Conservation (phyloP, 2,113 vertebrate genomes). For the Varanus komodoensis region DNA sequence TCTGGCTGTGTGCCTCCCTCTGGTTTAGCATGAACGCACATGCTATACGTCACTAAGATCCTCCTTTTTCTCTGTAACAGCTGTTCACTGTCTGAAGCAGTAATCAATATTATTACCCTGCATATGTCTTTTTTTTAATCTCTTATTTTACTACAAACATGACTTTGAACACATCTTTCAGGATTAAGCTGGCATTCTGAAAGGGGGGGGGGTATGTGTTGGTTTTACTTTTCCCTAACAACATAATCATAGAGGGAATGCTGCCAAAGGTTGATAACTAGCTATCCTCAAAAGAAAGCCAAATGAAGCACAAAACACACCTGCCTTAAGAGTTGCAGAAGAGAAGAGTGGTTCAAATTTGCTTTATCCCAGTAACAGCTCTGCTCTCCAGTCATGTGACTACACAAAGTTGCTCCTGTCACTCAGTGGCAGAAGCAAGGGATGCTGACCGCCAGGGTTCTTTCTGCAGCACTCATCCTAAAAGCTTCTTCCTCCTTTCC, state of each 20-base stretch:
- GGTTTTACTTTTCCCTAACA: slow-evolving; percentile 31
- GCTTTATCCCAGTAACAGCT: background rate
- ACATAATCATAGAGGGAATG: background rate
- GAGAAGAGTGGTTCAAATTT: background rate
- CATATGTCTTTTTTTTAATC: background rate
- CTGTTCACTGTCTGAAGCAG: slow-evolving; percentile 5
- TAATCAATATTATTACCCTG: background rate
- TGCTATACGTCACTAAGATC: background rate
- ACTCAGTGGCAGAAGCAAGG: background rate
- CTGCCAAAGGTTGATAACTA: slow-evolving; percentile 30
- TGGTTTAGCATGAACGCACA: background rate
- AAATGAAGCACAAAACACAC: background rate
- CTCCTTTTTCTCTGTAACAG: background rate
- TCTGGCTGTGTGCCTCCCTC: background rate
- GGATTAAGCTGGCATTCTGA: slow-evolving; percentile 28
- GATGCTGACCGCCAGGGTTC: too few relatives aligned
- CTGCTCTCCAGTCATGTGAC: background rate
- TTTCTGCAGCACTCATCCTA: background rate
- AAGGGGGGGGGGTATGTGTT: background rate
- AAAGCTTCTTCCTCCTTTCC: background rate
- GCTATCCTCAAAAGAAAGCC: rapidly evolving
- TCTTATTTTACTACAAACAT: slow-evolving; percentile 32
- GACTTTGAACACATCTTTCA: slow-evolving; percentile 18
- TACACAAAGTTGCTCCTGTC: background rate
- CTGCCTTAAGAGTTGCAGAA: slow-evolving; percentile 21